Percentiles rank a stretch among this genome's conserved stretches.
phyloP scores from a whole-genome alignment of 2,797 vertebrate genomes.

The Vireo griseus region DNA sequence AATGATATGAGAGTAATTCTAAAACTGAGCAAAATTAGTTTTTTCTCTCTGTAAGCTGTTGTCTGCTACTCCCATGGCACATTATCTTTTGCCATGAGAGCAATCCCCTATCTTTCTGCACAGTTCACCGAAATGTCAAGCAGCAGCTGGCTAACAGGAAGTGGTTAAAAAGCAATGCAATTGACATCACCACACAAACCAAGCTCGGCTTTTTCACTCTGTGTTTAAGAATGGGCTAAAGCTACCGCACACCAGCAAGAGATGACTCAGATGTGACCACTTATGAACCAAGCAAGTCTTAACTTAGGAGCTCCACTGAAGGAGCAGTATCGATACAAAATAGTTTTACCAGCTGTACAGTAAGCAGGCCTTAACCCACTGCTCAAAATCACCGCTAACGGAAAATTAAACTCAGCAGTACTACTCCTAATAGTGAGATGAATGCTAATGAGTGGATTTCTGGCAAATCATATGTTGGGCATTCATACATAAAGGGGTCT shows the following conservation, averaged over 20 bases:
- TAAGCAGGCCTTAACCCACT: not conserved
- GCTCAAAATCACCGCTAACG: not conserved
- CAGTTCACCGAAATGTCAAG: conserved; percentile 62
- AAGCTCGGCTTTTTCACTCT: not conserved
- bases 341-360: not conserved
- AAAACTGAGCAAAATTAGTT: not conserved
- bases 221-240: not conserved
- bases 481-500: not conserved
- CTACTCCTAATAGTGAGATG: not conserved
- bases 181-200: conserved; percentile 50
- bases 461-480: not conserved
- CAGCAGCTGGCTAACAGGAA: conserved; percentile 64
- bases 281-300: not conserved
- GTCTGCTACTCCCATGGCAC: not conserved
- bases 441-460: not conserved
- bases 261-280: conserved; percentile 30
- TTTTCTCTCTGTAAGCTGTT: not conserved
- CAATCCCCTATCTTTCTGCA: not conserved
- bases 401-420: not conserved
- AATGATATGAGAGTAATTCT: not conserved
- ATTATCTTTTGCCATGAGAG: conserved; percentile 23
- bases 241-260: not conserved
- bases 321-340: not conserved
- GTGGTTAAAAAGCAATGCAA: conserved; percentile 35
- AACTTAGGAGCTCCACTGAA: not conserved